phyloP scores from a whole-genome alignment of 2,797 vertebrate species.

The Coracias cyanogaster region DNA sequence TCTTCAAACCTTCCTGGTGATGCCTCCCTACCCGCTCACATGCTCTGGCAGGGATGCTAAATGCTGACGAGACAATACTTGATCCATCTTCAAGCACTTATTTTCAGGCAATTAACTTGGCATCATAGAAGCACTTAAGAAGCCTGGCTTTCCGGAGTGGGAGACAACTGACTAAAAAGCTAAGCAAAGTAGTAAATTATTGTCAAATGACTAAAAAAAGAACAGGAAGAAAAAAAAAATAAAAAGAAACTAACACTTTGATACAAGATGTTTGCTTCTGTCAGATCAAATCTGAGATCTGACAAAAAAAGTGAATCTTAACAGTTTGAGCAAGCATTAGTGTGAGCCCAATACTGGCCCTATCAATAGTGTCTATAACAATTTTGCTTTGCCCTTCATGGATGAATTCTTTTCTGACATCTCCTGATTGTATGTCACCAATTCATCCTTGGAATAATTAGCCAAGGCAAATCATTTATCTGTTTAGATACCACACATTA shows the following conservation, averaged over 20 bases:
- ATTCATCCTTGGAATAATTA: neutral
- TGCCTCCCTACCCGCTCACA: neutral
- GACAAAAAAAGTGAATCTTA: neutral
- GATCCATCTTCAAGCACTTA: conserved; percentile 68
- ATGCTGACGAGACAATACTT: conserved; percentile 71
- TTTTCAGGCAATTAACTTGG: conserved; percentile 72
- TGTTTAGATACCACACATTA: neutral
- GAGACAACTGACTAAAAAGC: conserved; percentile 60
- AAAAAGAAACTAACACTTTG: neutral
- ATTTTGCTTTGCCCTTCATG: neutral
- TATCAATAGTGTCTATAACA: neutral
- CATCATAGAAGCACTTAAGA: conserved; percentile 71
- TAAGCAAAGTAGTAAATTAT: conserved; percentile 62
- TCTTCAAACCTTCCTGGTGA: neutral
- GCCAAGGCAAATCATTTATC: neutral
- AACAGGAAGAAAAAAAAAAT: neutral
- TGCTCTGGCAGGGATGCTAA: conserved; percentile 38
- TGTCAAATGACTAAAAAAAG: conserved; percentile 53
- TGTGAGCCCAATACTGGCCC: neutral
- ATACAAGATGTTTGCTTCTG: neutral
- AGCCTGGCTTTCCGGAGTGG: conserved; percentile 56
- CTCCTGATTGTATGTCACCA: neutral
- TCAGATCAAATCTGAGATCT: neutral
- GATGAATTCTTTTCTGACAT: neutral
- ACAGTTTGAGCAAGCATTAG: neutral